These are phyloP conservation scores for Aspidiotus destructor DNA, from an alignment of 2,888 invertebrate species.

Conservation along the genomic window DNA sequence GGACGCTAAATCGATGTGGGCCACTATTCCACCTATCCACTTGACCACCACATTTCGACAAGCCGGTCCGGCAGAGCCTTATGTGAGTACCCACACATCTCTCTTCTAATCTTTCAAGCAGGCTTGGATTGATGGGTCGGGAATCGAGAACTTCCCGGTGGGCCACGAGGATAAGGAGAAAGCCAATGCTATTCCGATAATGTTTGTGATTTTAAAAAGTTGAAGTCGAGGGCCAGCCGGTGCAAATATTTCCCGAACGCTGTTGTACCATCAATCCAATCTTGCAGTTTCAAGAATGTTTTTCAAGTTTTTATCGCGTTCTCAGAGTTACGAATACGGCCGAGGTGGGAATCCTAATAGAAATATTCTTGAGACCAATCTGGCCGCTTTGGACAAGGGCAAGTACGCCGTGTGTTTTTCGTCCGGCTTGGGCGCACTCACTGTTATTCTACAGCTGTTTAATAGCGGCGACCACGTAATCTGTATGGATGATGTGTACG, in stretches of 20 bases:
- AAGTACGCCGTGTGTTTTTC: conserved; percentile 74
- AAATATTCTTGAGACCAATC: conserved; percentile 72
- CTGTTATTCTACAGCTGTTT: conserved; percentile 63
- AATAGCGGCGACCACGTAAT: conserved; percentile 81
- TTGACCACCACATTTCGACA: conserved; percentile 89
- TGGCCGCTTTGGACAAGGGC: conserved; percentile 83
- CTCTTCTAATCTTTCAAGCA: too few species aligned
- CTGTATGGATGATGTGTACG: conserved; percentile 87
- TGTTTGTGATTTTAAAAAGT: too few species aligned
- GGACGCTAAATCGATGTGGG: conserved; percentile 72
- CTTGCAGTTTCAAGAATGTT: too few species aligned
- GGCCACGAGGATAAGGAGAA: too few species aligned
- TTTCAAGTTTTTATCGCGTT: not conserved
- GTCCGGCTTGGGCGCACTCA: conserved; percentile 82
- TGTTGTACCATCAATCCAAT: too few species aligned
- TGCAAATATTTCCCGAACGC: too few species aligned
- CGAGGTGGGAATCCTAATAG: conserved; percentile 92
- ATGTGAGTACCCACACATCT: conserved; percentile 11
- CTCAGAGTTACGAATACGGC: conserved; percentile 71
- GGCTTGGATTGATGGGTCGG: too few species aligned
- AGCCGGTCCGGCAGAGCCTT: conserved; percentile 54
- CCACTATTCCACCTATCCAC: conserved; percentile 83
- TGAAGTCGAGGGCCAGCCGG: too few species aligned
- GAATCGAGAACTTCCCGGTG: too few species aligned
- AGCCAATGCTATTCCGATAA: too few species aligned